phyloP scores from a whole-genome alignment of 2,113 vertebrate species.

The Tauraco erythrolophus region DNA sequence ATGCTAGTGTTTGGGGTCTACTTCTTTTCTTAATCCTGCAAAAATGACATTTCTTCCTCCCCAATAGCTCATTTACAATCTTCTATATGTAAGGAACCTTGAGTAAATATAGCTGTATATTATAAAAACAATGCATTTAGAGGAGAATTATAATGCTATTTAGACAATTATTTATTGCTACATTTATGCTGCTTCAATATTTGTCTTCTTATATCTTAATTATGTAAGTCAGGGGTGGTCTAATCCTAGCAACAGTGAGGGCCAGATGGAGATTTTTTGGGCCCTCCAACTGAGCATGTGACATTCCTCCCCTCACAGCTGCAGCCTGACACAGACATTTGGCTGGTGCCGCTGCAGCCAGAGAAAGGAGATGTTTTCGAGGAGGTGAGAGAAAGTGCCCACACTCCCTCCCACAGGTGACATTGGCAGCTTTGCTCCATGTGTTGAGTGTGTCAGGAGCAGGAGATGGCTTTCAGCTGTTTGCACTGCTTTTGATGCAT shows the following conservation, averaged over 20 bases:
- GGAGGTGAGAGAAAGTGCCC: not conserved
- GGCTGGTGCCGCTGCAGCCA: not conserved
- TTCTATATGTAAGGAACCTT: not conserved
- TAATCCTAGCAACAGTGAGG: conserved; percentile 26
- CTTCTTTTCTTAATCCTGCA: not conserved
- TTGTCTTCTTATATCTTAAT: conserved; percentile 31
- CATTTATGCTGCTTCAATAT: not conserved
- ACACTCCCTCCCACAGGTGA: not conserved
- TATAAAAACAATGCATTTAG: not conserved
- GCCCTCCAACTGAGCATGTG: not conserved
- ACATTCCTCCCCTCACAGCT: conserved; percentile 14
- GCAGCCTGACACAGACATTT: not conserved
- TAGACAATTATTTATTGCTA: not conserved
- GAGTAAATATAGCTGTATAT: not conserved
- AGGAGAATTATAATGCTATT: not conserved
- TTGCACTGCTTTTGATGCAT: not conserved
- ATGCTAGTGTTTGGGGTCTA: not conserved
- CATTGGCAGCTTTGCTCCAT: not conserved
- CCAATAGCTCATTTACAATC: not conserved
- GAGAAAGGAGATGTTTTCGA: not conserved
- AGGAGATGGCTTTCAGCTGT: not conserved
- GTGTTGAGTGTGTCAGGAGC: not conserved
- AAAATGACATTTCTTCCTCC: conserved; percentile 7
- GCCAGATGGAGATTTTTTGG: conserved; percentile 34
- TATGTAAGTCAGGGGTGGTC: not conserved